A percentile compares a stretch with the other conserved stretches of the same genome.
phyloP scores from a whole-genome alignment of 2,888 invertebrate species.

The Liposcelis brunnea region DNA sequence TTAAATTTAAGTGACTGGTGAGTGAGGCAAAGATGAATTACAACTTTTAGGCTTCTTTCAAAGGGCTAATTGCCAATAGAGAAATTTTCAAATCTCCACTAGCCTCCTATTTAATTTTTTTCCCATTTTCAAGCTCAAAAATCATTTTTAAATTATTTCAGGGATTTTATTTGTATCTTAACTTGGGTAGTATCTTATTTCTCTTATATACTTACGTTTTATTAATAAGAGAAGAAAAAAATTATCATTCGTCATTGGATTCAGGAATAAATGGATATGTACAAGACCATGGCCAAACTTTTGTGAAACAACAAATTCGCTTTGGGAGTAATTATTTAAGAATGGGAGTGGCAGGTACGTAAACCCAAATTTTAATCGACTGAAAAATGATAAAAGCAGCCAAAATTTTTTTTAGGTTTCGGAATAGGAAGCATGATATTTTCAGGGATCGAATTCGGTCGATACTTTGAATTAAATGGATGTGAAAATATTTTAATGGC shows the following conservation, averaged over 20 bases:
- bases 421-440: slow-evolving; percentile 54
- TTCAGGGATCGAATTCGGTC: slow-evolving; percentile 52
- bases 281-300: slow-evolving; percentile 21
- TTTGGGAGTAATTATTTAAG: slow-evolving; percentile 45
- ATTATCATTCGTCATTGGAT: not conserved
- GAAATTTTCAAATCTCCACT: too few species aligned
- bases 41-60: too few species aligned
- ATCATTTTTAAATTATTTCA: slow-evolving; percentile 26
- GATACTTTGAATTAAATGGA: slow-evolving; percentile 43
- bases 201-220: slow-evolving; percentile 33
- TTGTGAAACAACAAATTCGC: slow-evolving; percentile 24
- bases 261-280: not conserved
- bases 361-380: not conserved
- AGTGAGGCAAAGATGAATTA: slow-evolving; percentile 24
- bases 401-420: slow-evolving; percentile 30
- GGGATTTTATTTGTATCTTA: slow-evolving; percentile 72
- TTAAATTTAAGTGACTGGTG: slow-evolving; percentile 21
- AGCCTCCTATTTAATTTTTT: slow-evolving; percentile 2
- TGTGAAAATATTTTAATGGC: slow-evolving; percentile 42
- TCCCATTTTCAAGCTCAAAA: not conserved
- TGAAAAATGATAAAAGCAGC: not conserved
- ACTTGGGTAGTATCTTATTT: slow-evolving; percentile 63
- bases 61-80: too few species aligned
- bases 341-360: slow-evolving; percentile 38
- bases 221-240: slow-evolving; percentile 14